A percentile compares a stretch with the other conserved stretches of the same genome.
phyloP scores from a whole-genome alignment of 2,113 vertebrate species.

The Uria lomvia region DNA sequence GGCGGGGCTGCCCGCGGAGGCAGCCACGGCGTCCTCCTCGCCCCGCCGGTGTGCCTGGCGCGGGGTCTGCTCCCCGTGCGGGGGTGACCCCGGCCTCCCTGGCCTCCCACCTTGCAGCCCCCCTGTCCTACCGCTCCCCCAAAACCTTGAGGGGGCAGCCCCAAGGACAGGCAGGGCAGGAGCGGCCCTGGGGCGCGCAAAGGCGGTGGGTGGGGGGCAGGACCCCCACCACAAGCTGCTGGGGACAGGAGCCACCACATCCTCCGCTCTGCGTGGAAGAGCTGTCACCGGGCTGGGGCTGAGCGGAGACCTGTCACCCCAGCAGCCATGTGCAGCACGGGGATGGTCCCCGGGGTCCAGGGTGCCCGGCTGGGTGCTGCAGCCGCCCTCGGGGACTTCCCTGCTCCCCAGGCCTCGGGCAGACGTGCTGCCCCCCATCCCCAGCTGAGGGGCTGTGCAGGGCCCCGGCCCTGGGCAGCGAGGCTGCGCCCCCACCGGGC shows the following conservation, averaged over 20 bases:
- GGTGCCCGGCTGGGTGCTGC: not conserved
- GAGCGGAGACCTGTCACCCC: not conserved
- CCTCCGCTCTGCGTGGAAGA: not conserved
- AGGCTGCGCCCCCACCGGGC: not conserved
- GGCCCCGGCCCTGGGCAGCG: accelerated
- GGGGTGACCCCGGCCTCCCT: not conserved
- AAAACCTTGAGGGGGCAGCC: not conserved
- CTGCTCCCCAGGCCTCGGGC: not conserved
- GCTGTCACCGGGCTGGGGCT: not conserved
- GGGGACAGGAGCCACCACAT: not conserved
- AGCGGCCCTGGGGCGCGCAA: not conserved
- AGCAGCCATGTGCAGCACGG: not conserved
- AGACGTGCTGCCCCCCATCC: not conserved
- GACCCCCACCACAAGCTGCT: not conserved
- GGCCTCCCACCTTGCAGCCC: too few species aligned
- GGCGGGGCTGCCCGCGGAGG: not conserved
- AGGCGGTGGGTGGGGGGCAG: not conserved
- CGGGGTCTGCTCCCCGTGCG: not conserved
- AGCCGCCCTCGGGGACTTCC: not conserved
- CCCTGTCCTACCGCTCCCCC: not conserved
- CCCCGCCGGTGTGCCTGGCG: too few species aligned
- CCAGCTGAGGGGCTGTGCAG: too few species aligned
- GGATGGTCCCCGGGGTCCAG: not conserved
- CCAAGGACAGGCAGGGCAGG: not conserved
- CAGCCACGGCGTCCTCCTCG: not conserved